These are phyloP conservation scores for Griposia aprilina DNA, from an alignment of 2,888 invertebrate genomes.

Conservation along the genomic window DNA sequence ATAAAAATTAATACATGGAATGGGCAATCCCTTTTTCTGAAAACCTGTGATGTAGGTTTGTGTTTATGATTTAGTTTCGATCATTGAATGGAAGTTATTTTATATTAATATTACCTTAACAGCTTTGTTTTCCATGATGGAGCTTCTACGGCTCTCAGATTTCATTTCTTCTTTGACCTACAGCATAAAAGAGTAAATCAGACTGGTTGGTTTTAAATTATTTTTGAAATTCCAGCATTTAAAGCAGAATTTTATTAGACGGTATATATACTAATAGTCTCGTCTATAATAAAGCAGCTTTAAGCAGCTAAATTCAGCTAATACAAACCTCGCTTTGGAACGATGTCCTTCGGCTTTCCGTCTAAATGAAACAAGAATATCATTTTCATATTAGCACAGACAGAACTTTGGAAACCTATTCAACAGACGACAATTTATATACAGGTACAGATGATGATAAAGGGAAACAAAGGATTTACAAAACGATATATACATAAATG, in stretches of 20 bases:
- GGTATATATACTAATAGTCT: neutral
- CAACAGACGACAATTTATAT: slow-evolving; percentile 36
- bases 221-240: neutral
- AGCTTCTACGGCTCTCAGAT: slow-evolving; percentile 85
- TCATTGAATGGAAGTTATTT: neutral
- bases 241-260: neutral
- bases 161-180: slow-evolving; percentile 81
- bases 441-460: slow-evolving; percentile 20
- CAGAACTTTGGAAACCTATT: slow-evolving; percentile 37
- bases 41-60: neutral
- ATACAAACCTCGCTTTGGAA: slow-evolving; percentile 83
- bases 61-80: neutral
- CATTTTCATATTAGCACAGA: slow-evolving; percentile 72
- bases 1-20: neutral
- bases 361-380: slow-evolving; percentile 74
- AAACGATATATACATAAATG: slow-evolving; percentile 51
- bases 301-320: neutral
- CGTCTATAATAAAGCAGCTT: neutral
- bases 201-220: neutral
- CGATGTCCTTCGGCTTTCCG: slow-evolving; percentile 85
- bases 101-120: slow-evolving; percentile 78
- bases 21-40: neutral
- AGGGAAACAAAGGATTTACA: slow-evolving; percentile 12
- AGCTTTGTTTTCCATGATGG: slow-evolving; percentile 84
- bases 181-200: slow-evolving; percentile 31